Evolutionary conservation across 2,888 invertebrate species (phyloP).

Genomic region (Bruchidius siliquastri): DNA sequence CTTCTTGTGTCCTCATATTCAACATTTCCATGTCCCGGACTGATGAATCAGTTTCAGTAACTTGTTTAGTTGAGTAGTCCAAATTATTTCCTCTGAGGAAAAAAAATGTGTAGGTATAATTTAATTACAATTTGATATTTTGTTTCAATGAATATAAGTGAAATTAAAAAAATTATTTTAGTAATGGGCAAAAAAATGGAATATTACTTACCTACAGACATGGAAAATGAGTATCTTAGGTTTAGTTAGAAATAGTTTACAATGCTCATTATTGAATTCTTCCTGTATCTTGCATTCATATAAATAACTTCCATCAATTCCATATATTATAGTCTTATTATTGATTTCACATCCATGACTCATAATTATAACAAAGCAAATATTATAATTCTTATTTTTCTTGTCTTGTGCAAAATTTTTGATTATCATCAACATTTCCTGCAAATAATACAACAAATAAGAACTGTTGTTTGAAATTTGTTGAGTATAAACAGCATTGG

Average conservation of each 20-base stretch:
- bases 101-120: background rate
- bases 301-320: slow-evolving; percentile 53
- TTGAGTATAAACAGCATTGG: too few species aligned
- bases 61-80: slow-evolving; percentile 30
- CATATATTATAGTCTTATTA: slow-evolving; percentile 52
- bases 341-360: slow-evolving; percentile 57
- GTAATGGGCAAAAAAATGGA: background rate
- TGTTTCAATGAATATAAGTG: too few species aligned
- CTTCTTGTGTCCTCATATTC: slow-evolving; percentile 44
- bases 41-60: slow-evolving; percentile 26
- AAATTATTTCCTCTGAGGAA: slow-evolving; percentile 36
- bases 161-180: too few species aligned
- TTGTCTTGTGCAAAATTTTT: slow-evolving; percentile 43
- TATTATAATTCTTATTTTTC: slow-evolving; percentile 51
- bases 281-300: slow-evolving; percentile 53
- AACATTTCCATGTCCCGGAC: background rate
- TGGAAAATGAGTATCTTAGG: slow-evolving; percentile 72
- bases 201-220: slow-evolving; percentile 54
- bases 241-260: slow-evolving; percentile 53
- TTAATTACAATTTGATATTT: too few species aligned
- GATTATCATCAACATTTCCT: slow-evolving; percentile 48
- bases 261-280: slow-evolving; percentile 55
- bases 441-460: slow-evolving; percentile 7
- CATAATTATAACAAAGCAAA: slow-evolving; percentile 62
- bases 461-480: too few species aligned